Percentiles rank a stretch among this genome's conserved stretches.
phyloP scores from a whole-genome alignment of 2,888 invertebrate species.

The Rhingia rostrata region DNA sequence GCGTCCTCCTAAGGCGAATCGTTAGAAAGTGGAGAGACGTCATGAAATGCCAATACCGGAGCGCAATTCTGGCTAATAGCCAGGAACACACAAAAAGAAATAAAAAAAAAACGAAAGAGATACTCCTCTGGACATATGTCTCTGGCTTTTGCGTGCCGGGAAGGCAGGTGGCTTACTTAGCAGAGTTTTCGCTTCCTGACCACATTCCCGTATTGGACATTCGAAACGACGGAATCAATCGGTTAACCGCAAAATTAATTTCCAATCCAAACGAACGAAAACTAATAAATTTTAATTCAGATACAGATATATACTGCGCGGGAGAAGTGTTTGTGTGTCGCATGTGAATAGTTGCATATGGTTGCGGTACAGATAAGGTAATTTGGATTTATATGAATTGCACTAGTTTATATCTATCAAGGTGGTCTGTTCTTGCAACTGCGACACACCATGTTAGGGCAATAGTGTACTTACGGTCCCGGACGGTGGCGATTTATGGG shows the following conservation, averaged over 20 bases:
- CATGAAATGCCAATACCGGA: constrained; percentile 46
- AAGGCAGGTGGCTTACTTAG: constrained; percentile 61
- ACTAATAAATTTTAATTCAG: constrained; percentile 59
- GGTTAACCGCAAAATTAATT: constrained; percentile 67
- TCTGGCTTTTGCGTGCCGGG: constrained; percentile 24
- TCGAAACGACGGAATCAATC: constrained; percentile 67
- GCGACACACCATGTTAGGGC: constrained; percentile 35
- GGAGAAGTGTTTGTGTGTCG: constrained; percentile 14
- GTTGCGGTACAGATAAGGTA: constrained; percentile 63
- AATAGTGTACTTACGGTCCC: constrained; percentile 3
- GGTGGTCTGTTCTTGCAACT: constrained; percentile 47
- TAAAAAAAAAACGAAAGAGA: constrained; percentile 8
- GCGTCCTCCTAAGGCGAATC: constrained; percentile 16
- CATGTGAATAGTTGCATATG: constrained; percentile 6
- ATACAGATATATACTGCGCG: constrained; percentile 14
- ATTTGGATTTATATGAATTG: constrained; percentile 66
- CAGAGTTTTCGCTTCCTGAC: constrained; percentile 56
- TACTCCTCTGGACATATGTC: constrained; percentile 35
- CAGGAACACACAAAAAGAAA: constrained; percentile 2
- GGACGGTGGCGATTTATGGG: constrained; percentile 17
- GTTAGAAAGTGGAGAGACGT: constrained; percentile 12
- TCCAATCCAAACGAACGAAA: constrained; percentile 57
- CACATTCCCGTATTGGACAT: constrained; percentile 63
- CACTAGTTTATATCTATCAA: constrained; percentile 11
- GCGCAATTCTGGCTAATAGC: constrained; percentile 54